phyloP scores from a whole-genome alignment of 2,888 invertebrate species.

The Eugnorisma glareosa region DNA sequence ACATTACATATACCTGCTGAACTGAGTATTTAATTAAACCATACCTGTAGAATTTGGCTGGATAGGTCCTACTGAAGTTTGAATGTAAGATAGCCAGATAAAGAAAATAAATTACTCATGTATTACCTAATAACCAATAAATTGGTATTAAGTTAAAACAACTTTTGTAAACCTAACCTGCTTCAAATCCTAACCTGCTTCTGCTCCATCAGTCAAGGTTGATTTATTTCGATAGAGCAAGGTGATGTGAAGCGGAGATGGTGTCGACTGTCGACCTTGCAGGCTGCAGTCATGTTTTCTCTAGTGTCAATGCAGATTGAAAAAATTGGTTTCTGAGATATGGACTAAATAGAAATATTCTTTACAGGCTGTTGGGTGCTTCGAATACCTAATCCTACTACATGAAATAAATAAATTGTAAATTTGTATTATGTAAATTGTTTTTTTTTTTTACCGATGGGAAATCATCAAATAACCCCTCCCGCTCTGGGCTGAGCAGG shows the following conservation, averaged over 20 bases:
- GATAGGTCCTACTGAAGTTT: neutral
- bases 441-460: no score
- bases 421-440: neutral
- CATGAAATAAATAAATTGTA: neutral
- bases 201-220: neutral
- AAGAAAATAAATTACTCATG: neutral
- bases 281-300: neutral
- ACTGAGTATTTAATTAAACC: neutral
- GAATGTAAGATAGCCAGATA: neutral
- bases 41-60: neutral
- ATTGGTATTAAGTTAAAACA: neutral
- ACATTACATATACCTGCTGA: neutral
- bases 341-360: constrained; percentile 1
- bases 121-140: neutral
- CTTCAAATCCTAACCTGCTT: neutral
- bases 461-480: no score
- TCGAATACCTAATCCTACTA: neutral
- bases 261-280: constrained; percentile 6
- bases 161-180: neutral
- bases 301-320: neutral
- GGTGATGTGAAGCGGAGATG: constrained; percentile 2
- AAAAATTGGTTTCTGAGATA: neutral
- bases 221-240: constrained; percentile 13
- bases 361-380: neutral
- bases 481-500: no score